phyloP scores from a whole-genome alignment of 2,888 invertebrate species.

The Limenitis camilla region DNA sequence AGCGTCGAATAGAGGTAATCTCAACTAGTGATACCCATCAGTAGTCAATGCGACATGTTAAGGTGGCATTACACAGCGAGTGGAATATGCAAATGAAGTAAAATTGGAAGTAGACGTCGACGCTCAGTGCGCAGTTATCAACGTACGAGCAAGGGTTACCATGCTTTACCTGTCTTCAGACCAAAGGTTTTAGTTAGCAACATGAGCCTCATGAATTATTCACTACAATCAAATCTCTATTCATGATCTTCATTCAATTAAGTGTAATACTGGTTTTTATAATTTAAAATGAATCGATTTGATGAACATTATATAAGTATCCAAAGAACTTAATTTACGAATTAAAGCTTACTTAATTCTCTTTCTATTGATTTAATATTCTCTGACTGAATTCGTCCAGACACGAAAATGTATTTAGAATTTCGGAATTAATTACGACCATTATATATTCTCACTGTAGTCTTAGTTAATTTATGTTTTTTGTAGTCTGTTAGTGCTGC shows the following conservation, averaged over 20 bases:
- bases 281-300: conserved; percentile 8
- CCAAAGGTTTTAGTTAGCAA: conserved; percentile 1
- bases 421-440: too few species aligned
- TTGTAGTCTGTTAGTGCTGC: too few species aligned
- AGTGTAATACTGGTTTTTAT: conserved; percentile 9
- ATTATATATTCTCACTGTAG: too few species aligned
- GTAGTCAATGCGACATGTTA: conserved; percentile 41
- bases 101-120: conserved; percentile 54
- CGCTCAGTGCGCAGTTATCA: conserved; percentile 48
- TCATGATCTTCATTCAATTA: conserved; percentile 9
- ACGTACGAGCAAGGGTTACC: conserved; percentile 27
- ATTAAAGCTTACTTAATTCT: too few species aligned
- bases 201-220: conserved; percentile 15
- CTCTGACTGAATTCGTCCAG: too few species aligned
- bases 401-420: too few species aligned
- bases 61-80: conserved; percentile 36
- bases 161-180: conserved; percentile 11
- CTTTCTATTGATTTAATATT: too few species aligned
- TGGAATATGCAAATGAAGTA: conserved; percentile 63
- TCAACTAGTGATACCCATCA: conserved; percentile 17
- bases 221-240: conserved; percentile 4
- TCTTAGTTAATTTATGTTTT: too few species aligned
- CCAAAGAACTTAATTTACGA: not conserved
- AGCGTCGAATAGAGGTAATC: conserved; percentile 4
- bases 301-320: not conserved